These are phyloP conservation scores for Incurvaria masculella DNA, from an alignment of 2,888 invertebrate species.

Conservation along the genomic window DNA sequence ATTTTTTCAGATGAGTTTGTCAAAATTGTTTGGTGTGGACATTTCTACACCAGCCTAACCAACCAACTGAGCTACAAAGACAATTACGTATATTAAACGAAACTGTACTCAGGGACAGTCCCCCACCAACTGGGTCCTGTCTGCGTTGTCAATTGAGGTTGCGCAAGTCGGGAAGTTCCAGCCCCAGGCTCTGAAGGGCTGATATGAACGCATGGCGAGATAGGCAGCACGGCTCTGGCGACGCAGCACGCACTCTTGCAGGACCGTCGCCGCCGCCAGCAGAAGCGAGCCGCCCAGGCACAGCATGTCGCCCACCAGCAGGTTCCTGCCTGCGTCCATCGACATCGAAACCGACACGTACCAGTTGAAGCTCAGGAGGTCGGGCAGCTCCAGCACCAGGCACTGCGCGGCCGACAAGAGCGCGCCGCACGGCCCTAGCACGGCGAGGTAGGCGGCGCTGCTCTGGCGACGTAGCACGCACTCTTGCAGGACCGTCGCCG, in stretches of 20 bases:
- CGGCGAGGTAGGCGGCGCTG: conserved; percentile 75
- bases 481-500: conserved; percentile 79
- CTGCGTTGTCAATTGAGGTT: no score
- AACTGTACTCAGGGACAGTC: no score
- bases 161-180: no score
- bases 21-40: no score
- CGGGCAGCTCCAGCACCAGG: conserved; percentile 71
- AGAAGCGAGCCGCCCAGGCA: conserved; percentile 74
- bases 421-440: conserved; percentile 78
- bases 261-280: conserved; percentile 76
- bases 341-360: no score
- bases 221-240: conserved; percentile 75
- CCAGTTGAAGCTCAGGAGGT: conserved; percentile 66
- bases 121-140: no score
- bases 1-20: no score
- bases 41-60: no score
- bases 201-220: conserved; percentile 72
- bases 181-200: no score
- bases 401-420: conserved; percentile 74
- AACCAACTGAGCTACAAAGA: no score
- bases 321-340: conserved; percentile 77
- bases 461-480: conserved; percentile 73
- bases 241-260: conserved; percentile 80
- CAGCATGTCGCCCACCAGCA: conserved; percentile 78
- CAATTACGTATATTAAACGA: no score